Percentiles rank a stretch among this genome's conserved stretches.
These are phyloP conservation scores for Leptinotarsa haldemani DNA, from an alignment of 2,888 invertebrate genomes.

Conservation along the genomic window DNA sequence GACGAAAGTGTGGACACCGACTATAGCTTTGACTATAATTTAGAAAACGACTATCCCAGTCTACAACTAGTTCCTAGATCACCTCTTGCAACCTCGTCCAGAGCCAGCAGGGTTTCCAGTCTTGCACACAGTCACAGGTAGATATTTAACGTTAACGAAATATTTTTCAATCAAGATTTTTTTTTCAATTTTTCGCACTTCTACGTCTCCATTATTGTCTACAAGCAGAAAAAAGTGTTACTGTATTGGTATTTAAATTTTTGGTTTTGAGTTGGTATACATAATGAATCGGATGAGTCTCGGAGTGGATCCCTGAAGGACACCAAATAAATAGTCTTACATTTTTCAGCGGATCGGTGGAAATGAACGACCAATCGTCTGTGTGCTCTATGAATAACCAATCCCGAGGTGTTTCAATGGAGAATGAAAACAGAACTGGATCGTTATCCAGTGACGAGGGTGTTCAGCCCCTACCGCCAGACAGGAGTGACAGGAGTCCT, in stretches of 20 bases:
- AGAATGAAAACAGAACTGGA: slow-evolving; percentile 73
- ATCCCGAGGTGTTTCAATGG: slow-evolving; percentile 72
- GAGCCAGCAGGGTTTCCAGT: slow-evolving; percentile 76
- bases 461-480: slow-evolving; percentile 64
- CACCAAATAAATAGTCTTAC: neutral
- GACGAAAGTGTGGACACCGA: slow-evolving; percentile 61
- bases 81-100: slow-evolving; percentile 66
- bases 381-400: slow-evolving; percentile 65
- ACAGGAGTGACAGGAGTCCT: slow-evolving; percentile 67
- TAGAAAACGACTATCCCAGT: slow-evolving; percentile 63
- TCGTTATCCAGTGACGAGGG: slow-evolving; percentile 76
- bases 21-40: slow-evolving; percentile 60
- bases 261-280: neutral
- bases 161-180: no score
- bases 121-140: slow-evolving; percentile 80
- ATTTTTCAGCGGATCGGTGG: slow-evolving; percentile 72
- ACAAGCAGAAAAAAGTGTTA: no score
- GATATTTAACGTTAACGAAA: slow-evolving; percentile 13
- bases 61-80: slow-evolving; percentile 63
- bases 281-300: neutral
- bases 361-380: slow-evolving; percentile 73
- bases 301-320: neutral
- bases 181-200: no score
- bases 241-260: no score
- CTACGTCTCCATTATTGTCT: no score